Evolutionary conservation across 2,113 vertebrate genomes (phyloP), one percentile per base, ranked within the genome.

Genomic region (Conger conger): DNA sequence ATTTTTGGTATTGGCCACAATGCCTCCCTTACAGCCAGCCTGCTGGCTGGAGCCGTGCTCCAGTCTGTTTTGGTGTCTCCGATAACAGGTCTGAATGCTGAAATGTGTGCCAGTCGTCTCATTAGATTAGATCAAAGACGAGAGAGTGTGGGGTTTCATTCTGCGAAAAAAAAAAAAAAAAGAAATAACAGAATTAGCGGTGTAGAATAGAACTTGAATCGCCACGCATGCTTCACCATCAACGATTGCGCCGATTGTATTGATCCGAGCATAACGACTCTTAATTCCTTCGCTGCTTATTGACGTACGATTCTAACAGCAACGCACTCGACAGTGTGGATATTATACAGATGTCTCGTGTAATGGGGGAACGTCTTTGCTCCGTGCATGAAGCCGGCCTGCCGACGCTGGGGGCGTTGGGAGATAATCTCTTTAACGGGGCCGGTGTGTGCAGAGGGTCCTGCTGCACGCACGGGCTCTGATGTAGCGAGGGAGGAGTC

Each of bases 211-310:
- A 73, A 73, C 33, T 30, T 30, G 68, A 73, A 73, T 73, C 13
- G 68, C 68, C 68, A 78, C 38, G 35, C 38, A 37, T 38, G 35
- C 35, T 16, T 78, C 33, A 38, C 89, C 91, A 87, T 88, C 86
- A 92, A 90, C 82, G 90, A 88, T 87, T 80, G 88, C 89, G 88
- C 86, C 90, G 89, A 91, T 91, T 89, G 86, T 92, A 93, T 93
- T 92, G 93, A 93, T 89, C 91, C 63, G 81, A 85, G 89, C 89
- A 90, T 93, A 94, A 92, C 92, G 91, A 89, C 87, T 87, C 88
- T 23, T 85, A 89, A 89, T 92, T 88, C 80, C 76, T 81, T 86
- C 45, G 76, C 33, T 50, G 33, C 38, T 50, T 87, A 92, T 88
- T 90, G 90, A 92, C 86, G 87, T 38, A 68, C 79, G 42, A 89